Evolutionary conservation across 1,140 invertebrate genomes (phyloP).

Genomic region (Drosophila oshimai): DNA sequence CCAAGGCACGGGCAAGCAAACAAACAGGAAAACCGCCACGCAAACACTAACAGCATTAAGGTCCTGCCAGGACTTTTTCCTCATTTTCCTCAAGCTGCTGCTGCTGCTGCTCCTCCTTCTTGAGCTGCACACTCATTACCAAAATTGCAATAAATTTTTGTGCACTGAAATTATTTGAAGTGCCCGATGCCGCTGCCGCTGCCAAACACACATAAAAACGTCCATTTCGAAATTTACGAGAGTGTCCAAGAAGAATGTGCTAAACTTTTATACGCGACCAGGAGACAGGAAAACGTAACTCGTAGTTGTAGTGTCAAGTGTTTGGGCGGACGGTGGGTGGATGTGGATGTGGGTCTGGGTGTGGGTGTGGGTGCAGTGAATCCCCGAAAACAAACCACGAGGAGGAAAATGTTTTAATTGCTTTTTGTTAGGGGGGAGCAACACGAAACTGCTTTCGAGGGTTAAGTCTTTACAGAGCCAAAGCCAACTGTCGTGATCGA

Average conservation of each 20-base stretch:
- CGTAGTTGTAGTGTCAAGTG: conserved; percentile 42
- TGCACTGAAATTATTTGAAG: conserved; percentile 76
- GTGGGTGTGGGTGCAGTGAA: too few species aligned
- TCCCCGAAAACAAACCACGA: conserved; percentile 21
- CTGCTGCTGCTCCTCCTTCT: background rate
- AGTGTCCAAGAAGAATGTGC: conserved; percentile 54
- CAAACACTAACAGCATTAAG: conserved; percentile 77
- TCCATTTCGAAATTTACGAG: conserved; percentile 70
- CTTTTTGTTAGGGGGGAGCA: conserved; percentile 40
- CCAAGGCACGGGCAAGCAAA: conserved; percentile 41
- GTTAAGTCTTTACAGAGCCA: conserved; percentile 28
- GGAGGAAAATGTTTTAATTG: conserved; percentile 67
- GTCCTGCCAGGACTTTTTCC: background rate
- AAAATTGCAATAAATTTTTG: conserved; percentile 80
- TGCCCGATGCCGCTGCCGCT: conserved; percentile 64
- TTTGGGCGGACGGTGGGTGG: background rate
- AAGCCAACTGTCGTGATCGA: conserved; percentile 44
- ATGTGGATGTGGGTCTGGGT: too few species aligned
- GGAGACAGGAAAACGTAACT: conserved; percentile 37
- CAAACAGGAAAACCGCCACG: conserved; percentile 56
- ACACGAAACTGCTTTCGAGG: conserved; percentile 29
- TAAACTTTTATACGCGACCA: conserved; percentile 58
- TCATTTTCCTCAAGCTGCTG: background rate
- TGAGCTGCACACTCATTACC: conserved; percentile 70
- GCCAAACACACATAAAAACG: conserved; percentile 76